Conservation (phyloP, 2,113 vertebrate genomes). For the Pomatostomus ruficeps region DNA sequence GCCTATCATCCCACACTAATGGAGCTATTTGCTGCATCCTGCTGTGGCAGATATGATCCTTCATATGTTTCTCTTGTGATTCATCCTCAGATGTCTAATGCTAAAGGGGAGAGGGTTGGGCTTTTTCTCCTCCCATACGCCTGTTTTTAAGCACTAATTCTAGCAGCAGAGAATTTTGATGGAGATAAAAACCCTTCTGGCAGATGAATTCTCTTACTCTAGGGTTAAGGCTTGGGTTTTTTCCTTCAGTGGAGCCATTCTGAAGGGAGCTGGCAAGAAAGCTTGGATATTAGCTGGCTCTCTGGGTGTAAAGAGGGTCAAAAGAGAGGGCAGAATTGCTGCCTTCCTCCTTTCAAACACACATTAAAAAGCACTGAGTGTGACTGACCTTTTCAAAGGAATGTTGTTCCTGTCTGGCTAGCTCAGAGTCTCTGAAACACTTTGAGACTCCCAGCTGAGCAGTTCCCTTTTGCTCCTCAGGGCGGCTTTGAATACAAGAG, state of each 20-base stretch:
- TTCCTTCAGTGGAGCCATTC: neutral
- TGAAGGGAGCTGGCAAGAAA: neutral
- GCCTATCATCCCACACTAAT: neutral
- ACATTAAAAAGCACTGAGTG: neutral
- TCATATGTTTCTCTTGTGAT: conserved; percentile 14
- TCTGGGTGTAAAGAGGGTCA: neutral
- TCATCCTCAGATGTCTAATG: conserved; percentile 24
- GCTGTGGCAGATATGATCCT: conserved; percentile 20
- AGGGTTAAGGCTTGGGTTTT: neutral
- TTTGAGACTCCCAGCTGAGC: neutral
- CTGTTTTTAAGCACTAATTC: neutral
- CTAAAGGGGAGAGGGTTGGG: neutral
- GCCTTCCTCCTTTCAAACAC: neutral
- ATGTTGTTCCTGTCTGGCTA: neutral
- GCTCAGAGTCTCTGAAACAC: neutral
- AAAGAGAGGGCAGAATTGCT: neutral
- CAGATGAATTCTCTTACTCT: neutral
- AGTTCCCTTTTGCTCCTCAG: conserved; percentile 39
- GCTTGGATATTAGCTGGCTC: neutral
- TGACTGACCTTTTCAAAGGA: neutral
- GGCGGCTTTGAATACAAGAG: conserved; percentile 82
- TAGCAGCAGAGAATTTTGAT: conserved; percentile 11
- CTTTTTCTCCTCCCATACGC: neutral
- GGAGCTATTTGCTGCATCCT: neutral
- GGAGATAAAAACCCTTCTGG: neutral